phyloP scores from a whole-genome alignment of 2,888 invertebrate species.

The Caradrina kadenii region DNA sequence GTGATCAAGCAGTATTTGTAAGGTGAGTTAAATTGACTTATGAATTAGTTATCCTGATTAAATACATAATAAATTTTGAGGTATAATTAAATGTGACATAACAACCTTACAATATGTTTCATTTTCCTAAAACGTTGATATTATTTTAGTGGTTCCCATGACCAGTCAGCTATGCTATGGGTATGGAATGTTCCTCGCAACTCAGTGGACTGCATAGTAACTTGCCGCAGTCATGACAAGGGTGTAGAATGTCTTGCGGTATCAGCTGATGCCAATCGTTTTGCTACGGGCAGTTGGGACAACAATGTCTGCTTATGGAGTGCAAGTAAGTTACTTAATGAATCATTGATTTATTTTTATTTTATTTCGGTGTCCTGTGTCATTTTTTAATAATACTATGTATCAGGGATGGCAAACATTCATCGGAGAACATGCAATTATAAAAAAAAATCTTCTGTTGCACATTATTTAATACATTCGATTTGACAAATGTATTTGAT shows the following conservation, averaged over 20 bases:
- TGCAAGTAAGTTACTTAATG: constrained; percentile 88
- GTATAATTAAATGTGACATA: no score
- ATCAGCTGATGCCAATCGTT: constrained; percentile 91
- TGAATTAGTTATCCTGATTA: neutral
- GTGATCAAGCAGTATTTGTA: constrained; percentile 92
- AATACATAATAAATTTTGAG: no score
- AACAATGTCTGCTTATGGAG: constrained; percentile 98
- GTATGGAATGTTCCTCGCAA: constrained; percentile 94
- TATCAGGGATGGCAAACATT: no score
- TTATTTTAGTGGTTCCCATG: constrained; percentile 94
- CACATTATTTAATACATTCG: no score
- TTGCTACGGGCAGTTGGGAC: constrained; percentile 98
- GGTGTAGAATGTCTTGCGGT: constrained; percentile 97
- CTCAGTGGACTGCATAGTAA: constrained; percentile 94
- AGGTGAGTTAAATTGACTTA: constrained; percentile 83
- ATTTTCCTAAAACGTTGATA: neutral
- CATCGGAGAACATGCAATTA: no score
- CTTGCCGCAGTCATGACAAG: constrained; percentile 97
- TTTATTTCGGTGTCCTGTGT: no score
- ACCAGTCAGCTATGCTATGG: constrained; percentile 97
- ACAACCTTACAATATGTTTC: neutral
- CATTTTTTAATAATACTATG: no score
- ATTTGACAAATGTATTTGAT: no score
- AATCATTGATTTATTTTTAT: neutral
- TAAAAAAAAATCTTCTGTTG: no score